A percentile compares a stretch with the other conserved stretches of the same genome.
These are phyloP conservation scores for Dascyllus trimaculatus DNA, from an alignment of 2,113 vertebrate species.

Conservation along the genomic window DNA sequence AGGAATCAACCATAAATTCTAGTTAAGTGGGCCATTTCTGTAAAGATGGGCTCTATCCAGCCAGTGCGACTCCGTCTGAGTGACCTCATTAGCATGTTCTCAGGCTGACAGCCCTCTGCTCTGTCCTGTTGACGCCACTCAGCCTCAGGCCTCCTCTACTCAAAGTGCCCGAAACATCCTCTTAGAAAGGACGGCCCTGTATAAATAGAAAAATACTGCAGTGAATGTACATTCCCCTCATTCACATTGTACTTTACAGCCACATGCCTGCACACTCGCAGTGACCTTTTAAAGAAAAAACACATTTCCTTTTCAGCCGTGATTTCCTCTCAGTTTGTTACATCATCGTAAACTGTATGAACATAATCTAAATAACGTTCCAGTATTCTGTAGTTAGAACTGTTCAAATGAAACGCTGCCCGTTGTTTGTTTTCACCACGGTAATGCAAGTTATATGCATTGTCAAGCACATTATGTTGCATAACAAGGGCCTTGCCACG, in stretches of 20 bases:
- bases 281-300: no score
- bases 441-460: not conserved
- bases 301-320: no score
- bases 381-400: not conserved
- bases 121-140: not conserved
- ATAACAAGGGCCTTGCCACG: not conserved
- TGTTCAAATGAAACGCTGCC: not conserved
- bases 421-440: not conserved
- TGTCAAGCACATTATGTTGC: not conserved
- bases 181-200: not conserved
- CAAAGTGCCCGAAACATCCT: conserved; percentile 27
- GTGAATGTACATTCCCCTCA: not conserved
- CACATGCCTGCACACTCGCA: not conserved
- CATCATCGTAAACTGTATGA: not conserved
- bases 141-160: not conserved
- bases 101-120: no score
- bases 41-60: no score
- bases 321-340: no score
- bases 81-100: conserved; percentile 38
- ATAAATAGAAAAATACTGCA: conserved; percentile 8
- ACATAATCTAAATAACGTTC: not conserved
- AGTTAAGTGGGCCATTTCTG: conserved; percentile 4
- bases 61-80: not conserved
- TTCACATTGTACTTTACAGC: conserved; percentile 2
- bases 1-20: not conserved